These are phyloP conservation scores for Phodopus roborovskii DNA, from an alignment of 2,113 vertebrate species.

Conservation along the genomic window DNA sequence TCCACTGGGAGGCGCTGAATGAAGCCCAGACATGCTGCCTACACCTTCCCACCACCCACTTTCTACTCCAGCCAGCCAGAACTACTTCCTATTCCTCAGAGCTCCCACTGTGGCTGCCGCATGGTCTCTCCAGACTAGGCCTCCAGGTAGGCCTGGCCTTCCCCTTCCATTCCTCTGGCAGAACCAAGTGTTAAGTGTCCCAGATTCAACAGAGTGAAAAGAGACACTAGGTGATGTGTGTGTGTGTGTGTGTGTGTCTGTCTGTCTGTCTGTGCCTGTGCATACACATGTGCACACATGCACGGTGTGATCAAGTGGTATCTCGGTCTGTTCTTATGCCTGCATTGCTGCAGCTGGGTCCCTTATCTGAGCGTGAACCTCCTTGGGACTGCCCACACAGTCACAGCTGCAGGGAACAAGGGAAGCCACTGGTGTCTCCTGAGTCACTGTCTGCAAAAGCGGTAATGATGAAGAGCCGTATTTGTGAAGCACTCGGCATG, in stretches of 20 bases:
- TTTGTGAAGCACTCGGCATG: not conserved
- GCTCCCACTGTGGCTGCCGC: not conserved
- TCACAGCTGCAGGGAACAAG: constrained; percentile 1
- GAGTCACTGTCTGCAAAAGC: not conserved
- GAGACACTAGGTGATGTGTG: not conserved
- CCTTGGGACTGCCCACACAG: not conserved
- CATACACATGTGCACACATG: too few relatives aligned
- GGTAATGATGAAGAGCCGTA: fast-evolving
- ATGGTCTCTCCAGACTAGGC: not conserved
- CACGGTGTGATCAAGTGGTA: not conserved
- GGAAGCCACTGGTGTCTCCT: not conserved
- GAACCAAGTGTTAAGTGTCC: not conserved
- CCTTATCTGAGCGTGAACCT: not conserved
- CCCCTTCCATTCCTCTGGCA: not conserved
- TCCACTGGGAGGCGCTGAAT: constrained; percentile 61
- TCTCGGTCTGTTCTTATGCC: not conserved
- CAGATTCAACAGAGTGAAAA: not conserved
- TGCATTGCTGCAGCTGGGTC: not conserved
- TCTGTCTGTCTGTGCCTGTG: too few relatives aligned
- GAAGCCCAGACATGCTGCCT: constrained; percentile 59
- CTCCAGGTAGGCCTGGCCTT: not conserved
- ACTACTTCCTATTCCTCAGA: constrained; percentile 35
- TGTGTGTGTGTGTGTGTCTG: too few relatives aligned
- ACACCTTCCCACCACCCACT: constrained; percentile 47
- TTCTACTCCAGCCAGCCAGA: constrained; percentile 62